phyloP scores from a whole-genome alignment of 2,888 invertebrate species.

The Oxytorus armatus region DNA sequence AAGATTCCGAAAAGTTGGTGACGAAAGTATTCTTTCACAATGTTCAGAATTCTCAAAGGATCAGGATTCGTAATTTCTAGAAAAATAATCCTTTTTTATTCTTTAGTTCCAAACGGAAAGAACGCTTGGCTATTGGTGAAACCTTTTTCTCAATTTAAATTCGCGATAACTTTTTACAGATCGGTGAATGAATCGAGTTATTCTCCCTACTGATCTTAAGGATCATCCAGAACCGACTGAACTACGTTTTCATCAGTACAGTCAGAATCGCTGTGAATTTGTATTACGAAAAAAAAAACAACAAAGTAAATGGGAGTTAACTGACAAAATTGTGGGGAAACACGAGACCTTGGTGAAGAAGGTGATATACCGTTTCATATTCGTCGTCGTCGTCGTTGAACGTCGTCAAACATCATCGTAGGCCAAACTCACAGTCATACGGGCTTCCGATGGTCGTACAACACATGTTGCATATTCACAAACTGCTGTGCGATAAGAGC shows the following conservation, averaged over 20 bases:
- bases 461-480: constrained; percentile 49
- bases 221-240: constrained; percentile 58
- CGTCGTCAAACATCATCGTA: constrained; percentile 63
- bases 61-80: too few relatives aligned
- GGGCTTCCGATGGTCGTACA: constrained; percentile 79
- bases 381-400: constrained; percentile 24
- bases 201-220: constrained; percentile 18
- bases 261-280: constrained; percentile 32
- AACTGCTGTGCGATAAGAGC: constrained; percentile 15
- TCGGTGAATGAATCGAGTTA: not conserved
- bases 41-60: not conserved
- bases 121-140: not conserved
- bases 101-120: too few relatives aligned
- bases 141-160: not conserved
- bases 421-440: constrained; percentile 74
- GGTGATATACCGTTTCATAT: constrained; percentile 75
- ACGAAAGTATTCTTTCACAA: not conserved
- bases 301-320: constrained; percentile 21
- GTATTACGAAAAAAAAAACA: constrained; percentile 26
- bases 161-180: not conserved
- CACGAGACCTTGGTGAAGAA: constrained; percentile 78
- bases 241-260: constrained; percentile 2
- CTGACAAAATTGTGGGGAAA: constrained; percentile 71
- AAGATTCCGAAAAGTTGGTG: not conserved
- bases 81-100: too few relatives aligned